phyloP scores from a whole-genome alignment of 1,140 invertebrate species.

The Colletes gigas region DNA sequence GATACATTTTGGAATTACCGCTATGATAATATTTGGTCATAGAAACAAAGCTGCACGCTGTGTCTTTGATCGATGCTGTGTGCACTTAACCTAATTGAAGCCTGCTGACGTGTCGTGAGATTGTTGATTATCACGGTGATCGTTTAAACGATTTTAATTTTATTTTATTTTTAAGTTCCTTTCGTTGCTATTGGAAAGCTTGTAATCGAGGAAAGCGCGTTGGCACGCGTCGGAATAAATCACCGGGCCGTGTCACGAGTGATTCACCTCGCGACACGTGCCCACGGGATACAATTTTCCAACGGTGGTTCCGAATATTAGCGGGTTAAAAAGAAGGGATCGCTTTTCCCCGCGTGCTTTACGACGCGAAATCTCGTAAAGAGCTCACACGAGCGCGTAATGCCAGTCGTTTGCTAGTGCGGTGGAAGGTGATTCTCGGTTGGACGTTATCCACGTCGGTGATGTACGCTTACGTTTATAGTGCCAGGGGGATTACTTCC shows the following conservation, averaged over 20 bases:
- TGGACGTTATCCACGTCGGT: slow-evolving; percentile 50
- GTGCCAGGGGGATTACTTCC: slow-evolving; percentile 44
- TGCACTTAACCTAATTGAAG: too few relatives aligned
- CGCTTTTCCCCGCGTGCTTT: neutral
- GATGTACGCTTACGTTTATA: slow-evolving; percentile 52
- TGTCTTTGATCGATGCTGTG: too few relatives aligned
- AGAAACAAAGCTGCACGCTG: too few relatives aligned
- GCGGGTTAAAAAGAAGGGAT: slow-evolving; percentile 12
- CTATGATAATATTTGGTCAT: too few relatives aligned
- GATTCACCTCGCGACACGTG: neutral
- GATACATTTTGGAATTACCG: too few relatives aligned
- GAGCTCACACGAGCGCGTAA: slow-evolving; percentile 19
- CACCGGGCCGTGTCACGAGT: neutral
- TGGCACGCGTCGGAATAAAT: neutral
- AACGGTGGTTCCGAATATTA: neutral
- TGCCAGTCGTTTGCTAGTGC: slow-evolving; percentile 18
- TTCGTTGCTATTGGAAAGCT: too few relatives aligned
- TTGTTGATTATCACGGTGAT: too few relatives aligned
- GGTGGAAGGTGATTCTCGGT: slow-evolving; percentile 37
- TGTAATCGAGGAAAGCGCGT: neutral
- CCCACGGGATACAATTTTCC: neutral
- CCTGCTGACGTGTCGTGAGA: too few relatives aligned
- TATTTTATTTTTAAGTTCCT: too few relatives aligned
- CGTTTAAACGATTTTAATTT: too few relatives aligned
- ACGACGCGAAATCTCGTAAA: slow-evolving; percentile 34